Evolutionary conservation across 2,888 invertebrate genomes (phyloP).

Genomic region (Drosophila anomelani): DNA sequence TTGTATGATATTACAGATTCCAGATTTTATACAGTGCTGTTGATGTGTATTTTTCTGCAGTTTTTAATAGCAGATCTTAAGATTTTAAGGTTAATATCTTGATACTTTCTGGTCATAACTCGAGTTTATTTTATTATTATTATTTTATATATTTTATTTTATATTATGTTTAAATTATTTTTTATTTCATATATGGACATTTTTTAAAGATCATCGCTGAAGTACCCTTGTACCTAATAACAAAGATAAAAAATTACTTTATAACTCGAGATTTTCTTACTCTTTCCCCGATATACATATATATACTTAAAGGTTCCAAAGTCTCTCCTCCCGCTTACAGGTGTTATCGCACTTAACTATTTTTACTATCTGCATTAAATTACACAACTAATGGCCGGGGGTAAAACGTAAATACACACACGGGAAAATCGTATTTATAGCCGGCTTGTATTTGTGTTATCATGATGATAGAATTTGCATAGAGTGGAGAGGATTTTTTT

Average conservation of each 20-base stretch:
- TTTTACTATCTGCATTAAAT: constrained; percentile 50
- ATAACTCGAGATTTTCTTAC: constrained; percentile 10
- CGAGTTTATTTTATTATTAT: no score
- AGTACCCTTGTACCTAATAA: neutral
- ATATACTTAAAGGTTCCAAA: constrained; percentile 7
- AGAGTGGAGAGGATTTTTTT: constrained; percentile 35
- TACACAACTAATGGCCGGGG: constrained; percentile 46
- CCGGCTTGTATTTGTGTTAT: constrained; percentile 40
- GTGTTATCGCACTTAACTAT: constrained; percentile 25
- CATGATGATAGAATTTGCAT: constrained; percentile 41
- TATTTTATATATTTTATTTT: no score
- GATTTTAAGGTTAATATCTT: neutral
- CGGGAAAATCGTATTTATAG: constrained; percentile 38
- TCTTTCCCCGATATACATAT: neutral
- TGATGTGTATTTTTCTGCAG: neutral
- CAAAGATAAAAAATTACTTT: constrained; percentile 15
- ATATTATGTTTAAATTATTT: neutral
- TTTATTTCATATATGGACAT: neutral
- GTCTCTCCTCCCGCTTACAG: constrained; percentile 12
- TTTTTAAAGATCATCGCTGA: no score
- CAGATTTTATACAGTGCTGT: constrained; percentile 16
- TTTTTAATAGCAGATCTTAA: neutral
- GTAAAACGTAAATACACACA: constrained; percentile 22
- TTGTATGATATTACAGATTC: constrained; percentile 4
- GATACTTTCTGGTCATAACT: neutral